Evolutionary conservation across 2,888 invertebrate genomes (phyloP).

Genomic region (Lampropteryx suffumata): DNA sequence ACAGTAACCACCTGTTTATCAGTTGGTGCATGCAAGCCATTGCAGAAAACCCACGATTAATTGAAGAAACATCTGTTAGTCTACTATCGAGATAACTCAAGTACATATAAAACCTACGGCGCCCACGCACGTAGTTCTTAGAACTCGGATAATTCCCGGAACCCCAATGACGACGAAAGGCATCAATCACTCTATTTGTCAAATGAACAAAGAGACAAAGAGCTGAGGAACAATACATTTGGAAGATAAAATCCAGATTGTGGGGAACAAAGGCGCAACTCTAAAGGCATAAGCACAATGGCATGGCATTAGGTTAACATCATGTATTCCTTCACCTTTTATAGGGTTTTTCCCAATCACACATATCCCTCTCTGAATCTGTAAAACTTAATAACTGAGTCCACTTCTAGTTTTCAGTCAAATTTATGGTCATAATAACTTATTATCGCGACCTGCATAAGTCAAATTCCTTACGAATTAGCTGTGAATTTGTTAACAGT

Average conservation of each 20-base stretch:
- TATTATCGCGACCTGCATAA: conserved; percentile 19
- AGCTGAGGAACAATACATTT: conserved; percentile 20
- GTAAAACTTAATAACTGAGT: no score
- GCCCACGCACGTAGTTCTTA: conserved; percentile 12
- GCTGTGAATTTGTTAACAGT: conserved; percentile 19
- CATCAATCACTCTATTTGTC: conserved; percentile 24
- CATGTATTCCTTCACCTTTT: no score
- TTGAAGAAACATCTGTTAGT: neutral
- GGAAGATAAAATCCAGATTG: conserved; percentile 14
- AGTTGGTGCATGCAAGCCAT: no score
- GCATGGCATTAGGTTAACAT: no score
- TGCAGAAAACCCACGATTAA: no score
- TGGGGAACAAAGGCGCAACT: conserved; percentile 9
- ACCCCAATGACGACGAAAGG: conserved; percentile 6
- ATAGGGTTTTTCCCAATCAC: no score
- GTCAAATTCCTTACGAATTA: conserved; percentile 12
- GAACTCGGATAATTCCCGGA: conserved; percentile 7
- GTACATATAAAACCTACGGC: conserved; percentile 6
- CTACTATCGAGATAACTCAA: conserved; percentile 4
- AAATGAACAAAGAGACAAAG: conserved; percentile 24
- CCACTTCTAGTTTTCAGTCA: neutral
- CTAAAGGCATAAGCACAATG: no score
- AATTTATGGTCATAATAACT: conserved; percentile 9
- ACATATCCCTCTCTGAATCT: no score
- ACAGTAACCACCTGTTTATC: no score